Conservation (phyloP, 2,797 vertebrate genomes). For the Neoniphon sammara region DNA sequence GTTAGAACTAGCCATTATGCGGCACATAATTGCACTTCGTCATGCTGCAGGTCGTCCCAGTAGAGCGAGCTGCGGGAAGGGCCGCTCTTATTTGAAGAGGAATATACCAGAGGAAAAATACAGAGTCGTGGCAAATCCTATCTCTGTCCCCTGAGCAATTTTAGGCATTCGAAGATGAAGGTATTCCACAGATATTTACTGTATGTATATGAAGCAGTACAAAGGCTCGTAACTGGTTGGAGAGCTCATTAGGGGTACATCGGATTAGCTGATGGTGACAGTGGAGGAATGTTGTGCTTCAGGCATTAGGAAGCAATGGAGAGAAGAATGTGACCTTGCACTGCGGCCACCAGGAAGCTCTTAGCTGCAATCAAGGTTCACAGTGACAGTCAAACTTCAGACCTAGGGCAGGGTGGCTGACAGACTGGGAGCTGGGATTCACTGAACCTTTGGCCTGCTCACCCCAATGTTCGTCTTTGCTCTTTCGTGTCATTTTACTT, state of each 20-base stretch:
- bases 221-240: constrained; percentile 65
- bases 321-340: constrained; percentile 44
- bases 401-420: constrained; percentile 28
- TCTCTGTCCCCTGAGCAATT: constrained; percentile 69
- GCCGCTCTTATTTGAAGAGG: constrained; percentile 69
- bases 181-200: constrained; percentile 55
- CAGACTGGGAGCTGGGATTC: constrained; percentile 18
- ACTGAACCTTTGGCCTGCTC: constrained; percentile 1
- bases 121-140: constrained; percentile 74
- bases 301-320: constrained; percentile 45
- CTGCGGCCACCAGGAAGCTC: constrained; percentile 43
- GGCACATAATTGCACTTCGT: constrained; percentile 79
- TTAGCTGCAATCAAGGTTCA: constrained; percentile 28
- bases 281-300: constrained; percentile 27
- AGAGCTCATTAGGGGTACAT: constrained; percentile 63
- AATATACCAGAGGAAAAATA: constrained; percentile 68
- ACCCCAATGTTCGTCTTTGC: constrained; percentile 5
- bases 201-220: constrained; percentile 46
- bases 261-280: constrained; percentile 49
- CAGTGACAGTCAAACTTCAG: constrained; percentile 37
- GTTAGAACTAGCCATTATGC: constrained; percentile 79
- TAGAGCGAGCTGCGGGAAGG: constrained; percentile 57
- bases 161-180: constrained; percentile 61
- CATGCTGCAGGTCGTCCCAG: constrained; percentile 78
- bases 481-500: neutral